Conservation (phyloP, 2,797 vertebrate genomes). For the Oceanodroma leucorhoa region DNA sequence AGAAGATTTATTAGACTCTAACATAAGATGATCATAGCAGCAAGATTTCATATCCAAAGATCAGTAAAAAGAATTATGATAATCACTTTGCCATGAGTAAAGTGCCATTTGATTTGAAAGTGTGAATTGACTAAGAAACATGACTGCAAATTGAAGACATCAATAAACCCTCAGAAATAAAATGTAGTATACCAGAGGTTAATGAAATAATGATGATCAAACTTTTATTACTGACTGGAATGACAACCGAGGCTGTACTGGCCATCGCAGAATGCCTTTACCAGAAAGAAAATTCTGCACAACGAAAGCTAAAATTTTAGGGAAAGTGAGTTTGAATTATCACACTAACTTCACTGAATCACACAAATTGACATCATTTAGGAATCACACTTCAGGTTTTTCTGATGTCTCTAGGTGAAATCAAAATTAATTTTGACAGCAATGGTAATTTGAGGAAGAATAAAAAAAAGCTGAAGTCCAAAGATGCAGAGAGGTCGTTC, state of each 20-base stretch:
- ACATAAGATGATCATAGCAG: not conserved
- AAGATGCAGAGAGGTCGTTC: not conserved
- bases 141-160: not conserved
- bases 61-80: not conserved
- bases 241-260: not conserved
- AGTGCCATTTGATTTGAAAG: not conserved
- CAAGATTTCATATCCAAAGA: not conserved
- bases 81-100: not conserved
- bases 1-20: not conserved
- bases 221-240: not conserved
- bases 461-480: not conserved
- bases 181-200: not conserved
- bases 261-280: not conserved
- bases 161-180: not conserved
- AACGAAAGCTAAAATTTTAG: not conserved
- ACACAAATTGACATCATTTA: no score
- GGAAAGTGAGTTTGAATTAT: not conserved
- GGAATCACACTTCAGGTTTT: not conserved
- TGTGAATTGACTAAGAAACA: not conserved
- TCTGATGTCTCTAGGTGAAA: not conserved
- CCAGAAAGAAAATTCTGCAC: not conserved
- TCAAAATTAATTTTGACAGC: not conserved
- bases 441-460: not conserved
- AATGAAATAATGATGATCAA: not conserved
- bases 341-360: not conserved